Evolutionary conservation across 2,888 invertebrate species (phyloP).

Genomic region (Rotaria sp.): DNA sequence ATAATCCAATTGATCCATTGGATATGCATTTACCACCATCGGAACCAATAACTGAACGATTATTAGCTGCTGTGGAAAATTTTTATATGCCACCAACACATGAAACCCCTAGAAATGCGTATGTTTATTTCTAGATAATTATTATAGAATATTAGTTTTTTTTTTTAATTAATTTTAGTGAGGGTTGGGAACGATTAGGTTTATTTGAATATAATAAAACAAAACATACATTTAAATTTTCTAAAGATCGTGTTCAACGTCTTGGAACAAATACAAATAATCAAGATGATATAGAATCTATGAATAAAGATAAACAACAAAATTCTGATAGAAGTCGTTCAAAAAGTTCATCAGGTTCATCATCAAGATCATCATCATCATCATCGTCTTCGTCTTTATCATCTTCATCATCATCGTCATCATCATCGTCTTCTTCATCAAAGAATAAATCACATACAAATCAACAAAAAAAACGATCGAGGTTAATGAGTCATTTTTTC

Average conservation of each 20-base stretch:
- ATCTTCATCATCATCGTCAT: neutral
- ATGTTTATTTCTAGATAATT: neutral
- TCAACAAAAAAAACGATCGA: neutral
- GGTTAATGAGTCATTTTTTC: neutral
- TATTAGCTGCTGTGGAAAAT: constrained; percentile 85
- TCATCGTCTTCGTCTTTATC: neutral
- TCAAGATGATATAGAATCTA: constrained; percentile 44
- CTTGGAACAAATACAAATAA: constrained; percentile 77
- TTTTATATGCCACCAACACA: constrained; percentile 90
- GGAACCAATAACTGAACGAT: constrained; percentile 82
- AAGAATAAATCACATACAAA: neutral
- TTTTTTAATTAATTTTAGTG: constrained; percentile 57
- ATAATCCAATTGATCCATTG: constrained; percentile 79
- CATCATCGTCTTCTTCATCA: neutral
- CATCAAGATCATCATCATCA: constrained; percentile 44
- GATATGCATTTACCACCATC: constrained; percentile 85
- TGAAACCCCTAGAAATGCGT: constrained; percentile 66
- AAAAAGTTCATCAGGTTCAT: constrained; percentile 44
- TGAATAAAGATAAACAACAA: constrained; percentile 40
- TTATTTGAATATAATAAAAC: constrained; percentile 94
- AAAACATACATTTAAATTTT: constrained; percentile 65
- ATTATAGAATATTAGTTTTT: neutral
- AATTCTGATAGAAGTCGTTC: constrained; percentile 34
- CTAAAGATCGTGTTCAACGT: neutral
- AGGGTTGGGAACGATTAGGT: constrained; percentile 96